Base-by-base conservation (phyloP, 2,113 vertebrate species). In the Amphiprion ocellaris region DNA sequence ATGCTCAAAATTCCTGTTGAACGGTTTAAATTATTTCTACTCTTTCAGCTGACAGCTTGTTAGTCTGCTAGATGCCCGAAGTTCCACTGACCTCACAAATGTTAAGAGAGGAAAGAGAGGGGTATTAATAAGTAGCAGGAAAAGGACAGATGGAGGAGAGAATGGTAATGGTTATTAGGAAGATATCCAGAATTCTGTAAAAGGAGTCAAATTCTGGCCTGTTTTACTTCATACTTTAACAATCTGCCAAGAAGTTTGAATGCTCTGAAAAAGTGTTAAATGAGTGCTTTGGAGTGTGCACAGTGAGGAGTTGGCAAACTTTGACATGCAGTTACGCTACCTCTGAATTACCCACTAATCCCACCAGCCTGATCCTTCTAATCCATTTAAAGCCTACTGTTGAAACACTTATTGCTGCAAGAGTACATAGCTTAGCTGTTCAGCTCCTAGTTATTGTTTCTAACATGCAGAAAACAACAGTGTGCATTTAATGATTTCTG, bases 361-460 rank as follows among this genome's bases (percentile, higher is more conserved):
- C 68, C 53, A 72, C 1, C 74, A 77, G 71, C 69, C 64, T 75
- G 54, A 87, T 87, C 44, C 39, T 46, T 26, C 19, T 86, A 83
- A 93, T 91, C 91, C 70, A 28, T 41, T 81, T 83, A 87, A 73
- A 76, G 12, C 62, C 23, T 26, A 2, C 59, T 87, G 86, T 82
- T 52, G 87, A 87, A 90, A 84, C 69, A 55, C 33, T 54, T 62
- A 26, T 46, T 89, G 64, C 41, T 78, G 77, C 69, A 70, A 77
- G 52, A 79, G 55, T 73, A 60, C 28, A 24, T 19, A 12, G 9
- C 47, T 81, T 26, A 79, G 47, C 69, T 61, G 21, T 75, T 83
- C 33, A 24, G 15, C 47, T 24, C 11, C 7, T 23, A 12, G 9
- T 16, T 52, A 5, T 69, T 82, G 52, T 62, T 82, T 74, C 44